Percentiles rank a stretch among this genome's conserved stretches.
Conservation (phyloP, 2,113 vertebrate genomes). For the Ammodramus savannarum region DNA sequence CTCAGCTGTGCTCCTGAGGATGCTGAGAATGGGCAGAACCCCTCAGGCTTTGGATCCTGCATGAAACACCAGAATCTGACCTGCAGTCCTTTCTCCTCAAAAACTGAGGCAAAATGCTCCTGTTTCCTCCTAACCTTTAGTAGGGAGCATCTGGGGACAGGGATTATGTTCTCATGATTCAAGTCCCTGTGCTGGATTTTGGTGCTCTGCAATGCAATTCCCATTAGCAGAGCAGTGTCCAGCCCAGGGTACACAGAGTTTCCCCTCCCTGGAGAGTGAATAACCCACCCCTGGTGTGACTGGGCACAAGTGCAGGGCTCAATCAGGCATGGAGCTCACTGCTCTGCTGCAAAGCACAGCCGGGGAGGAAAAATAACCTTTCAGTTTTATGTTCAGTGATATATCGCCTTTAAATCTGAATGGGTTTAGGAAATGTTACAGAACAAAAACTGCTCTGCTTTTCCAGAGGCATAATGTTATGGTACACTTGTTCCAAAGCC, state of each 20-base stretch:
- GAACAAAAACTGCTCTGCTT: background rate
- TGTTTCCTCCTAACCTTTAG: background rate
- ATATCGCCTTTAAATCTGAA: conserved; percentile 18
- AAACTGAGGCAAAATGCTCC: background rate
- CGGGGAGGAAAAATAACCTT: conserved; percentile 48
- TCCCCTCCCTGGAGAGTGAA: background rate
- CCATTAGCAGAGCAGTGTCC: fast-evolving
- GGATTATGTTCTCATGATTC: background rate
- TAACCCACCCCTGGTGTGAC: background rate
- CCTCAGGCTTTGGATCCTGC: background rate
- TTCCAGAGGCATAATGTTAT: conserved; percentile 12
- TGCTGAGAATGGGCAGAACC: background rate
- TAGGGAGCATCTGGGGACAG: background rate
- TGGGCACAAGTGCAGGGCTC: fast-evolving
- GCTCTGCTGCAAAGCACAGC: background rate
- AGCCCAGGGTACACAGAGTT: background rate
- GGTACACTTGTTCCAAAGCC: background rate
- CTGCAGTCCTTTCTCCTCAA: background rate
- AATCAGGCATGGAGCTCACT: background rate
- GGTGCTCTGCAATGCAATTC: background rate
- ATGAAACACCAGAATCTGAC: background rate
- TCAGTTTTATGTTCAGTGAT: conserved; percentile 4
- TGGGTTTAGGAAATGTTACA: conserved; percentile 12
- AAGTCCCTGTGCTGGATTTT: background rate
- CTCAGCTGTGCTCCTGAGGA: background rate